These are phyloP conservation scores for Pygoscelis antarcticus DNA, from an alignment of 2,113 vertebrate species.

Conservation along the genomic window DNA sequence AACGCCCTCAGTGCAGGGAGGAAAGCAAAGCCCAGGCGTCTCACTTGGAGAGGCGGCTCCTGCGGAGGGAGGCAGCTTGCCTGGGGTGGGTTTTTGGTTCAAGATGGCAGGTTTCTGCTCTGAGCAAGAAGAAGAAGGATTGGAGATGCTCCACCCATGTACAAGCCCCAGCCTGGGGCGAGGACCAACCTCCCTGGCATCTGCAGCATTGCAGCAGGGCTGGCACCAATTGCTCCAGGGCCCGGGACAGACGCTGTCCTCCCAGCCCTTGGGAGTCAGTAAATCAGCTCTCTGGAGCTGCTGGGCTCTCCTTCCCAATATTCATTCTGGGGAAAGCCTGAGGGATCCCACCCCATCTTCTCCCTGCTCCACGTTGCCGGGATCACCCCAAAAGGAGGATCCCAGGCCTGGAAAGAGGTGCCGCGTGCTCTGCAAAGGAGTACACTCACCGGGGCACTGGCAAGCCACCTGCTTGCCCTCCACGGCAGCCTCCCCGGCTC, in stretches of 20 bases:
- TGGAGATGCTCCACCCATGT: neutral
- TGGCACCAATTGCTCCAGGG: neutral
- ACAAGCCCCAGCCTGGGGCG: neutral
- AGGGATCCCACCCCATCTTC: neutral
- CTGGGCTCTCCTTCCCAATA: neutral
- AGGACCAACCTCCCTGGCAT: neutral
- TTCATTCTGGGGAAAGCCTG: neutral
- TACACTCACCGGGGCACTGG: neutral
- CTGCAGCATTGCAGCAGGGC: neutral
- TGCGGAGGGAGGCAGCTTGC: rapidly evolving
- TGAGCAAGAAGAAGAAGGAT: neutral
- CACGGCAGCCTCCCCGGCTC: neutral
- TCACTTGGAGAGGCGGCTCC: neutral
- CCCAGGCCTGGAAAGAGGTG: neutral
- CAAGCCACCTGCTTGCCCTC: neutral
- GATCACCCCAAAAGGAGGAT: neutral
- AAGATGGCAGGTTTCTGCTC: rapidly evolving
- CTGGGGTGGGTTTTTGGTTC: neutral
- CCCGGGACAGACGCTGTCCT: neutral
- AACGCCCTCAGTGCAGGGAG: rapidly evolving
- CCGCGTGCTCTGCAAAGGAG: neutral
- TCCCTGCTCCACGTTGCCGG: rapidly evolving
- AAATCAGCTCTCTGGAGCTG: neutral
- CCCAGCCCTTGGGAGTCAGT: rapidly evolving
- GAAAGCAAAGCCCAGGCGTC: neutral